Conservation (phyloP, 2,888 invertebrate genomes). For the Lithophane leautieri region DNA sequence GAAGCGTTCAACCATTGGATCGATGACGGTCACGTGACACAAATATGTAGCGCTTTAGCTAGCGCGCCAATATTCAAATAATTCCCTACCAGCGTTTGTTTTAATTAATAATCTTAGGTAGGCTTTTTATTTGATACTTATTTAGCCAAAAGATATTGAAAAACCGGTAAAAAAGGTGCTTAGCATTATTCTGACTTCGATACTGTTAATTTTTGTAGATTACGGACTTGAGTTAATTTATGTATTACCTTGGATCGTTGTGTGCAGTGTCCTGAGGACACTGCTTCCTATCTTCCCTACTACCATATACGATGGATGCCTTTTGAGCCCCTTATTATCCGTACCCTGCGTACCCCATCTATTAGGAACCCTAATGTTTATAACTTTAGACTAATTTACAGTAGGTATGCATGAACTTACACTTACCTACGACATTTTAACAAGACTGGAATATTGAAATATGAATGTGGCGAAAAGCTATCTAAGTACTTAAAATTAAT, state of each 20-base stretch:
- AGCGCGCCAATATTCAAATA: constrained; percentile 79
- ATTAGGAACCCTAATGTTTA: neutral
- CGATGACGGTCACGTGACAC: constrained; percentile 89
- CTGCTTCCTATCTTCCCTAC: neutral
- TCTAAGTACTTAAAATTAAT: neutral
- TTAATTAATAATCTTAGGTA: neutral
- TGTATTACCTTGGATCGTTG: neutral
- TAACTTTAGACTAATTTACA: neutral
- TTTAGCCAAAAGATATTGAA: neutral
- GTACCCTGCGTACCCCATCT: neutral
- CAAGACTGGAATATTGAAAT: neutral
- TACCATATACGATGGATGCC: neutral
- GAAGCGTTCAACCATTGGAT: constrained; percentile 90
- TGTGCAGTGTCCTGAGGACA: neutral
- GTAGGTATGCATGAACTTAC: neutral
- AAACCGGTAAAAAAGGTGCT: neutral
- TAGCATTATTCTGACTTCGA: neutral
- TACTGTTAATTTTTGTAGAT: neutral
- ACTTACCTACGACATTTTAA: neutral
- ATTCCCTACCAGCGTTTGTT: constrained; percentile 3
- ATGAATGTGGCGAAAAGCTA: neutral
- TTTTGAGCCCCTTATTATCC: neutral
- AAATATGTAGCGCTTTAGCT: constrained; percentile 79
- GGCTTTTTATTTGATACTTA: neutral
- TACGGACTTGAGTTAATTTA: neutral